Base-by-base conservation (phyloP, 2,888 invertebrate species). In the Cheilosia scutellata region DNA sequence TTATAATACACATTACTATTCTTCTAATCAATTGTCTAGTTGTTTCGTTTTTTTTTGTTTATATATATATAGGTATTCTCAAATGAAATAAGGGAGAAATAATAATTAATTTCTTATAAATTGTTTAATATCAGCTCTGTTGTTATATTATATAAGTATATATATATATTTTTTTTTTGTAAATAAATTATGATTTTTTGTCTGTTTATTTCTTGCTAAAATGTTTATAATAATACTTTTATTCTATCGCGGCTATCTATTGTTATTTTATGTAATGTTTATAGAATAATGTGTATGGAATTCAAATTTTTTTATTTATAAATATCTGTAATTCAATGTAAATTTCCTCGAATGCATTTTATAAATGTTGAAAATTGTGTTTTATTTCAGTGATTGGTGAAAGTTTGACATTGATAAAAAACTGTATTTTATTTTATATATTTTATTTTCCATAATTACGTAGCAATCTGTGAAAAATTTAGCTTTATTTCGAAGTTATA, bases 1-100 rank as follows among this genome's bases (percentile, higher is more conserved):
- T 58, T 75, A 83, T 62, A 68, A 68, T 44, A 70, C 79, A 68
- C 62, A 31, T 47, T 40, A 70, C 63, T 72, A 63, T 72, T 80
- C 47, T 40, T 65, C 65, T 84, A 76, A 47, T 76, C 71, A 80
- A 80, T 86, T 86, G 66, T 71, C 84, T 86, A 86, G 60, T 68
- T 65, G 40, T 62, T 86, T 84, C 29, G 40, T 51, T 53, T 47
- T 72, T 60, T 40, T 57, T 13, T 57, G 40, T 27, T 13, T 71
- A 58, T 37, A 31, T 20, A 7, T 13, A 51, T 51, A 13, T 51
- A 27, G 51, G 58, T 66, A 20, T 47, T 31, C 44, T 51, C 51
- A 25, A 72, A 78, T 55, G 29, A 74, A 65, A 58, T 71, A n/a
- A 65, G 7, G 47, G 16, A 11, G n/a, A 16, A 71, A 70, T 47